Evolutionary conservation across 2,888 invertebrate genomes (phyloP), one percentile per base, ranked within the genome.

Genomic region (Torymus tubicola): DNA sequence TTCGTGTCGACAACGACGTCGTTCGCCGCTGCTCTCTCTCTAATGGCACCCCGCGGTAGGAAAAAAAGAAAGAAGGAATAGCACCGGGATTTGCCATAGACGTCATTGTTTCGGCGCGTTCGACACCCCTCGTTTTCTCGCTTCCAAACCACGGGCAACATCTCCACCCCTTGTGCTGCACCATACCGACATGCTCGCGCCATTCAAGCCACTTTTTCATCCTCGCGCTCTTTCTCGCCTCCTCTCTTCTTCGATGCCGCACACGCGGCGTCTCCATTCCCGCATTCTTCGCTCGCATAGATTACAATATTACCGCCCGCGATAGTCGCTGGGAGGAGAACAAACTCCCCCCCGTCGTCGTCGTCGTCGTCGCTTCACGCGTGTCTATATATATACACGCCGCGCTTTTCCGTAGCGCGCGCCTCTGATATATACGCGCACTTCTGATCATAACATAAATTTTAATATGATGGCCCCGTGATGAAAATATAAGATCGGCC

Each of bases 401-500:
- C 71, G 21, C 70, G 72, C 81, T 42, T n/a, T 57, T 80, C 78
- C 83, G 42, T 5, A 42, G 42, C 8, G 74, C 81, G 76, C 81
- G 74, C 63, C 71, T 75, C 86, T 88, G 88, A 88, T 88, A 86
- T 89, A 88, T 88, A 87, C 86, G 86, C 85, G 85, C 86, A 88
- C 88, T 89, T 88, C 88, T 90, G 88, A 89, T 89, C 89, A 86
- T 89, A 89, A 90, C 90, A 90, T 90, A 90, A 90, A 90, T 90
- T 90, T 90, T 90, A 90, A 90, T 80, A 78, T 89, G 90, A 90
- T 87, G 87, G 87, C 55, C 86, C 84, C 84, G 86, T 90, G 89
- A 90, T 90, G 90, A 90, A 90, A 90, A 90, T 90, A 90, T 90
- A 90, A 90, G 90, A 90, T 88, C 88, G 87, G 84, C 82, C 78